Evolutionary conservation across 2,797 vertebrate genomes (phyloP).

Genomic region (Pangasius sanitwongsei): DNA sequence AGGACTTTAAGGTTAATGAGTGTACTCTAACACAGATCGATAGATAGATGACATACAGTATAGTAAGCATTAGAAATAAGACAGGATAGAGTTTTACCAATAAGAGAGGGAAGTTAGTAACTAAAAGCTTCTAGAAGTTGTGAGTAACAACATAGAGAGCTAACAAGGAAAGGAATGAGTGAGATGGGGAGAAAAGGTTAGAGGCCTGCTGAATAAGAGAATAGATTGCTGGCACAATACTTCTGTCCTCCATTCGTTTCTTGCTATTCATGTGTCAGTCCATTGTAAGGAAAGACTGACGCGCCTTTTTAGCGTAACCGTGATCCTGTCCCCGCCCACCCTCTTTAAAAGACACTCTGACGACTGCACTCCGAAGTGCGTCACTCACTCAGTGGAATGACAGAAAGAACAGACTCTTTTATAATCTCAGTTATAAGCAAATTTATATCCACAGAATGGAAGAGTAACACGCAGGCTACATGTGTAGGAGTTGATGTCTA

Average conservation of each 20-base stretch:
- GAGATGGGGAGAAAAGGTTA: slow-evolving; percentile 49
- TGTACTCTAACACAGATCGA: not conserved
- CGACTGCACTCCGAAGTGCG: slow-evolving; percentile 29
- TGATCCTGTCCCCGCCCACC: slow-evolving; percentile 18
- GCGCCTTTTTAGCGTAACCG: slow-evolving; percentile 32
- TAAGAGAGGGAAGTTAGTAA: not conserved
- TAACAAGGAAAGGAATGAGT: not conserved
- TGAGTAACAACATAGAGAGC: not conserved
- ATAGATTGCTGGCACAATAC: slow-evolving; percentile 19
- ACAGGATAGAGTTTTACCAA: not conserved
- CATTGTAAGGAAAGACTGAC: slow-evolving; percentile 25
- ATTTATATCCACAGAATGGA: slow-evolving; percentile 38
- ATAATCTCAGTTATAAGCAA: slow-evolving; percentile 39
- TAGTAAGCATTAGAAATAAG: not conserved
- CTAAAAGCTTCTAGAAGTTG: not conserved
- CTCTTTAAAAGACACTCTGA: slow-evolving; percentile 22
- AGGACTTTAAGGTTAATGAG: not conserved
- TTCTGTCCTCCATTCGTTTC: slow-evolving; percentile 32
- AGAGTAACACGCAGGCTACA: not conserved
- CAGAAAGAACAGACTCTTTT: slow-evolving; percentile 45
- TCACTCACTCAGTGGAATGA: slow-evolving; percentile 28
- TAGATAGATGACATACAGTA: not conserved
- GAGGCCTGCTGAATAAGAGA: slow-evolving; percentile 46
- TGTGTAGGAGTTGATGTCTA: not conserved
- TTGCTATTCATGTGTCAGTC: slow-evolving; percentile 43